A percentile compares a stretch with the other conserved stretches of the same genome.
Evolutionary conservation across 2,888 invertebrate species (phyloP).

Genomic region (Euzophera pinguis): DNA sequence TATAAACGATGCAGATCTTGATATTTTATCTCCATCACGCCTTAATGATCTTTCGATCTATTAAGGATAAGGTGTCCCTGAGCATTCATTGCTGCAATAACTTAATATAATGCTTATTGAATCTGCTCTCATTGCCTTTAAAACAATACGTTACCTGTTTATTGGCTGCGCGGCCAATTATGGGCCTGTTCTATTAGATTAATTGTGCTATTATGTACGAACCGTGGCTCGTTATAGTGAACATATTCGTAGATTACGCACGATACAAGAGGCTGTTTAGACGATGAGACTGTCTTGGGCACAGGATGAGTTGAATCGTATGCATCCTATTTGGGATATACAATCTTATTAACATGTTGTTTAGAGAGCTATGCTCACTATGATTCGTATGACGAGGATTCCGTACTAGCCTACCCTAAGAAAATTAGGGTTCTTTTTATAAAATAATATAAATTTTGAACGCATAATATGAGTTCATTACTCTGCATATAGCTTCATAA

Average conservation of each 20-base stretch:
- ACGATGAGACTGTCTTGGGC: constrained; percentile 10
- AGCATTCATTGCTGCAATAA: constrained; percentile 3
- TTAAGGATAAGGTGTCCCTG: constrained; percentile 14
- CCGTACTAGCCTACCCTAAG: too few species aligned
- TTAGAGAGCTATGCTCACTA: too few species aligned
- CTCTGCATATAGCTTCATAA: too few species aligned
- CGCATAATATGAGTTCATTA: too few species aligned
- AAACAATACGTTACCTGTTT: constrained; percentile 16
- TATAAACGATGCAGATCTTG: not conserved
- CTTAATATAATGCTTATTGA: constrained; percentile 13
- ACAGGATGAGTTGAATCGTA: constrained; percentile 12
- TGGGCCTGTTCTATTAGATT: constrained; percentile 33
- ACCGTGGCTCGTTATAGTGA: constrained; percentile 29
- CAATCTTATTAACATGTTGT: too few species aligned
- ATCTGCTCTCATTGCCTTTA: constrained; percentile 10
- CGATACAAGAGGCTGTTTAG: constrained; percentile 10
- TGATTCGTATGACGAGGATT: too few species aligned
- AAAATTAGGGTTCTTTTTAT: too few species aligned
- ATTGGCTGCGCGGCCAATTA: constrained; percentile 16
- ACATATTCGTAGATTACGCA: constrained; percentile 18
- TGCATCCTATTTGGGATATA: too few species aligned
- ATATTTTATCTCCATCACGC: constrained; percentile 16
- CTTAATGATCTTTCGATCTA: constrained; percentile 15
- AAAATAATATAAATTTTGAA: too few species aligned
- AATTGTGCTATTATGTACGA: constrained; percentile 40